Evolutionary conservation across 1,140 invertebrate genomes (phyloP).

Genomic region (Parapsyche elsis): DNA sequence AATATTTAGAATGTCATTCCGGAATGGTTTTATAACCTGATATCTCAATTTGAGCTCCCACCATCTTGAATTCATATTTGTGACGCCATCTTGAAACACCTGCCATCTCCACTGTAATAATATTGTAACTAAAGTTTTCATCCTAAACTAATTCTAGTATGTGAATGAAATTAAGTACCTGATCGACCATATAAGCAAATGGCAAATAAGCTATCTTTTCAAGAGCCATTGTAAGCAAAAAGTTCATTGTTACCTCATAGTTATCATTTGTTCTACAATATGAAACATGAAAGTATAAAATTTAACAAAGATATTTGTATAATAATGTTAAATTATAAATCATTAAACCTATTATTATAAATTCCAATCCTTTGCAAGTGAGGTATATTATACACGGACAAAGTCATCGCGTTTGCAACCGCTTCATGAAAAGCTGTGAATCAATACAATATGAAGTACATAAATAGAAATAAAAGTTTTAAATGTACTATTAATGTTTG

Average conservation of each 20-base stretch:
- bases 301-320: neutral
- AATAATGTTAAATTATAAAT: constrained; percentile 26
- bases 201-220: constrained; percentile 85
- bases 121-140: too few species aligned
- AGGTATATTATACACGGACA: constrained; percentile 79
- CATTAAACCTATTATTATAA: constrained; percentile 71
- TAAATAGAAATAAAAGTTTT: too few species aligned
- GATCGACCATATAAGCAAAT: constrained; percentile 80
- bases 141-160: neutral
- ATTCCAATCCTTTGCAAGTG: constrained; percentile 81
- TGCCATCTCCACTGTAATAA: constrained; percentile 76
- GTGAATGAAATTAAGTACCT: constrained; percentile 64
- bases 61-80: constrained; percentile 82
- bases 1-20: too few species aligned
- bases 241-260: constrained; percentile 82
- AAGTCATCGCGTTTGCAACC: constrained; percentile 84
- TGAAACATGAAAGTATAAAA: neutral
- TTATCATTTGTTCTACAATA: constrained; percentile 68
- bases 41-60: constrained; percentile 80
- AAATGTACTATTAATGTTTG: too few species aligned
- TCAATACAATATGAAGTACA: constrained; percentile 54
- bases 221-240: constrained; percentile 82
- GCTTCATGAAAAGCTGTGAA: constrained; percentile 91
- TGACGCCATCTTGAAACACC: constrained; percentile 79
- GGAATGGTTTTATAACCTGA: constrained; percentile 61